Conservation (phyloP, 2,797 vertebrate species). For the Gadopsis bispinosus region DNA sequence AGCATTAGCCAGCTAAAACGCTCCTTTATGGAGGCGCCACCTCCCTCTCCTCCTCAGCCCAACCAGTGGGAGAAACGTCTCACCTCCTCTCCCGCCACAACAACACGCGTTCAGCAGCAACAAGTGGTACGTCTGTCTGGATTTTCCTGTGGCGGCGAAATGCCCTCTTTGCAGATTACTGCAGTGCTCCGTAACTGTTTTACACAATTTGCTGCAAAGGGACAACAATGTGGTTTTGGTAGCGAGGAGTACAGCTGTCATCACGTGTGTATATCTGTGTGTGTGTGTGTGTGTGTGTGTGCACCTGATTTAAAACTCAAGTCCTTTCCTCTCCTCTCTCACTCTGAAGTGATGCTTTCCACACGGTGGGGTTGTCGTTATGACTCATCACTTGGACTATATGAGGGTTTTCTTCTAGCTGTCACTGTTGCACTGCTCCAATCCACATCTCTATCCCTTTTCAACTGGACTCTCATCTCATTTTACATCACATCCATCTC, state of each 20-base stretch:
- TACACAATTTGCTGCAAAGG: slow-evolving; percentile 7
- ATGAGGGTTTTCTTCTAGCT: background rate
- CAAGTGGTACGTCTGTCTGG: slow-evolving; percentile 92
- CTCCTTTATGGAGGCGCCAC: slow-evolving; percentile 99
- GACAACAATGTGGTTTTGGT: background rate
- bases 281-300: background rate
- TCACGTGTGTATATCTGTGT: background rate
- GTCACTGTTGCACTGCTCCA: background rate
- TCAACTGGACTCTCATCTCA: slow-evolving; percentile 20
- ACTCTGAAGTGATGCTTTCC: background rate
- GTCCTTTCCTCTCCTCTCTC: background rate
- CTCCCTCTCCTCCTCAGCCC: slow-evolving; percentile 91
- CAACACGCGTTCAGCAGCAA: slow-evolving; percentile 91
- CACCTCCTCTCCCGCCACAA: slow-evolving; percentile 93
- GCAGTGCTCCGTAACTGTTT: background rate
- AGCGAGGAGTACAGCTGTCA: background rate
- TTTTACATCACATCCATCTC: background rate
- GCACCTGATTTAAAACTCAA: background rate
- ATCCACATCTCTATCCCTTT: slow-evolving; percentile 1
- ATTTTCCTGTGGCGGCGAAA: slow-evolving; percentile 58
- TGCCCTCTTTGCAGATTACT: background rate
- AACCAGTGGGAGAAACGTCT: slow-evolving; percentile 99
- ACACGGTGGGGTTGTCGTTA: background rate
- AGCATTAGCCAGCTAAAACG: slow-evolving; percentile 99
- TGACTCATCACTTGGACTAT: background rate